Conservation (phyloP, 2,888 invertebrate genomes). For the Hesperia comma region DNA sequence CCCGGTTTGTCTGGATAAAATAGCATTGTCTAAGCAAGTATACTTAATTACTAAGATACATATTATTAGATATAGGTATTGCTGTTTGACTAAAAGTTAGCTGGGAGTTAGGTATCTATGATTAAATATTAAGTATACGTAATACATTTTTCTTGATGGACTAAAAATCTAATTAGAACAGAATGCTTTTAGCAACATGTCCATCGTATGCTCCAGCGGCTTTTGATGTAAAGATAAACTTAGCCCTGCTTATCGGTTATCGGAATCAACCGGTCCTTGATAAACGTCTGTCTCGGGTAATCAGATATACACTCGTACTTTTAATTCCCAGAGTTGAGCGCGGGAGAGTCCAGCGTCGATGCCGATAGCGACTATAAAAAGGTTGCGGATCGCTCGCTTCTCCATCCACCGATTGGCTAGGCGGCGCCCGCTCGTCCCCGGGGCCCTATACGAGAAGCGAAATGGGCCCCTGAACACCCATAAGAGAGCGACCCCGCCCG, state of each 20-base stretch:
- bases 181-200: neutral
- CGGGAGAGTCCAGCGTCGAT: constrained; percentile 69
- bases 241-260: constrained; percentile 61
- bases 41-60: too few relatives aligned
- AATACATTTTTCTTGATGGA: too few relatives aligned
- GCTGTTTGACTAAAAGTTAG: too few relatives aligned
- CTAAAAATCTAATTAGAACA: too few relatives aligned
- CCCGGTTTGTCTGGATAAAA: too few relatives aligned
- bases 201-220: neutral
- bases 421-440: constrained; percentile 85
- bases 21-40: too few relatives aligned
- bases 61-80: too few relatives aligned
- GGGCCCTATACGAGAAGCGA: constrained; percentile 86
- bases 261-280: constrained; percentile 67
- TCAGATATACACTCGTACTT: constrained; percentile 79
- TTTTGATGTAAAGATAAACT: constrained; percentile 11
- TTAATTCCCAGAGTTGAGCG: constrained; percentile 65
- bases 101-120: too few relatives aligned
- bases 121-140: too few relatives aligned
- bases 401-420: constrained; percentile 86
- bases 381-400: constrained; percentile 82
- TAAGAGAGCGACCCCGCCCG: constrained; percentile 88
- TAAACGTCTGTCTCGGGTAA: constrained; percentile 78
- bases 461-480: constrained; percentile 88
- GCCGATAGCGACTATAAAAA: constrained; percentile 82